A percentile compares a stretch with the other conserved stretches of the same genome.
Conservation (phyloP, 1,140 invertebrate genomes). For the Dreissena polymorpha region DNA sequence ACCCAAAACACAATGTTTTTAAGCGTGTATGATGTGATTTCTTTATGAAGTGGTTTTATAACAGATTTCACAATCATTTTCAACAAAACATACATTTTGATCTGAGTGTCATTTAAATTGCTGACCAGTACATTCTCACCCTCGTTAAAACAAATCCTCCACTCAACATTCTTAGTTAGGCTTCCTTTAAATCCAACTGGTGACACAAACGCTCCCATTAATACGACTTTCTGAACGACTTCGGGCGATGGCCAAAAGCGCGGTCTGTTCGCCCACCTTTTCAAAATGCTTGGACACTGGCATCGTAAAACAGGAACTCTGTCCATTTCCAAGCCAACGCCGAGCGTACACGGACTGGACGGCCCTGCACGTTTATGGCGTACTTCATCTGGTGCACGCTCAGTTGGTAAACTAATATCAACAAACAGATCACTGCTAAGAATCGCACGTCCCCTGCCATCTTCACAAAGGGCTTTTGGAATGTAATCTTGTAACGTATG, state of each 20-base stretch:
- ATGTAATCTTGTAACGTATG: no score
- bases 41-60: background rate
- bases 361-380: no score
- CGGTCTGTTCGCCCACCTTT: no score
- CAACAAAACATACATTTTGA: constrained; percentile 15
- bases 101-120: constrained; percentile 36
- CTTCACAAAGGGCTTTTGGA: no score
- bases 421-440: no score
- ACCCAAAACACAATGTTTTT: constrained; percentile 33
- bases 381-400: no score
- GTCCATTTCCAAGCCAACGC: no score
- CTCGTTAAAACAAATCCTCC: constrained; percentile 17
- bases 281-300: no score
- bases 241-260: constrained; percentile 3
- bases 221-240: background rate
- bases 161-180: constrained; percentile 13
- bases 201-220: background rate
- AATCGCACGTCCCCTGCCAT: no score
- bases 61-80: constrained; percentile 20
- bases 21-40: constrained; percentile 22
- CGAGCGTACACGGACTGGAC: no score
- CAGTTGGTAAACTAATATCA: no score
- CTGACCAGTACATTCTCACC: constrained; percentile 14
- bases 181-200: constrained; percentile 9
- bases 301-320: no score